Evolutionary conservation across 92 coral and sea anemone genomes (phyloP).

Genomic region (Anthopleura xanthogrammica): DNA sequence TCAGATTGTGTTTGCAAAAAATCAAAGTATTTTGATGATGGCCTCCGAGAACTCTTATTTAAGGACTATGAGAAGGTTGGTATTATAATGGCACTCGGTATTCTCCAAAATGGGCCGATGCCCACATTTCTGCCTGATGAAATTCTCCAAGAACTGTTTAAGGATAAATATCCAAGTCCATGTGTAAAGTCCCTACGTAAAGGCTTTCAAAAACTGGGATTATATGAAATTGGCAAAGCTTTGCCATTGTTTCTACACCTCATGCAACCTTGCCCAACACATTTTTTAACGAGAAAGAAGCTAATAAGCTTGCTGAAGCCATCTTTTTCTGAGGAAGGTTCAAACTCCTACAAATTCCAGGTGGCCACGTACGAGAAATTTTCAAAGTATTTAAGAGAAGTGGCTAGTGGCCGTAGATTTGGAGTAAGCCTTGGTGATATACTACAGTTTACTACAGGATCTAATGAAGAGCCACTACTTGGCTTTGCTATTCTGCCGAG

Average conservation of each 20-base stretch:
- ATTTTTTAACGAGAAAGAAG: slow-evolving; percentile 29
- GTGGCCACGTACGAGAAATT: slow-evolving; percentile 31
- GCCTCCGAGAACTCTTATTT: too few relatives aligned
- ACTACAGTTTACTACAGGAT: slow-evolving; percentile 50
- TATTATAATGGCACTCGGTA: too few relatives aligned
- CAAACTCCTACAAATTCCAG: slow-evolving; percentile 27
- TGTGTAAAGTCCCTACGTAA: slow-evolving; percentile 9
- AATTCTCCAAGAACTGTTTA: slow-evolving; percentile 26
- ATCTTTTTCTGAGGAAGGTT: slow-evolving; percentile 51
- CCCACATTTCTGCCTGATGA: slow-evolving; percentile 29
- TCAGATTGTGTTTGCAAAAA: too few relatives aligned
- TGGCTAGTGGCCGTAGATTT: slow-evolving; percentile 55
- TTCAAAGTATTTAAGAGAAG: slow-evolving; percentile 36
- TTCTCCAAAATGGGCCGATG: slow-evolving; percentile 29
- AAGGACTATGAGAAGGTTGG: too few relatives aligned
- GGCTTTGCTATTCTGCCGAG: slow-evolving; percentile 29
- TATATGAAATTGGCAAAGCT: slow-evolving; percentile 28
- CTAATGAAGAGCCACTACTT: slow-evolving; percentile 50
- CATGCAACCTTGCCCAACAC: slow-evolving; percentile 40
- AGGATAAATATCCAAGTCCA: background rate
- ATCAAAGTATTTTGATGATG: too few relatives aligned
- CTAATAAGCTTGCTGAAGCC: slow-evolving; percentile 41
- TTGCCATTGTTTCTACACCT: slow-evolving; percentile 46
- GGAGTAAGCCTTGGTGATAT: slow-evolving; percentile 50
- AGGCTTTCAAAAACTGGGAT: slow-evolving; percentile 24